Evolutionary conservation across 2,797 vertebrate genomes (phyloP).

Genomic region (Poeciliopsis gracilis): DNA sequence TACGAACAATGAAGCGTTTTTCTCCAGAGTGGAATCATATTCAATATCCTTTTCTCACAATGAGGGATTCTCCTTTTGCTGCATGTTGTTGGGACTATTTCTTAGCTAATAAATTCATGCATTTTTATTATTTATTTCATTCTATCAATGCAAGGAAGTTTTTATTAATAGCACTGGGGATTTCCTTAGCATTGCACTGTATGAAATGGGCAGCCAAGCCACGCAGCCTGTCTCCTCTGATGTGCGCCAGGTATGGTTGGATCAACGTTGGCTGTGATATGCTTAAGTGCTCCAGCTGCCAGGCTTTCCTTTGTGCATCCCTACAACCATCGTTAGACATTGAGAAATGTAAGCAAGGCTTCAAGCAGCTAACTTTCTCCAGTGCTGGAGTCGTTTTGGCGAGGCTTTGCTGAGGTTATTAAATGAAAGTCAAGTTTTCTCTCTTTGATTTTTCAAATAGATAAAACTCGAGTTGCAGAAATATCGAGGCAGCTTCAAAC

Average conservation of each 20-base stretch:
- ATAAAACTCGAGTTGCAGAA: conserved; percentile 87
- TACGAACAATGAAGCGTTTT: conserved; percentile 91
- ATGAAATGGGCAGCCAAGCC: conserved; percentile 94
- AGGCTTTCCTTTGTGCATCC: conserved; percentile 90
- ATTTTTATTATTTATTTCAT: not conserved
- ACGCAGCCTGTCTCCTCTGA: conserved; percentile 84
- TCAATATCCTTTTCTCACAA: conserved; percentile 90
- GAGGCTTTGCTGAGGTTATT: conserved; percentile 14
- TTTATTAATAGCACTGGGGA: not conserved
- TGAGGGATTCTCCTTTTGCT: not conserved
- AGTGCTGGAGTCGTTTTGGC: not conserved
- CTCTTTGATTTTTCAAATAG: conserved; percentile 74
- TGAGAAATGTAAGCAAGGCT: conserved; percentile 84
- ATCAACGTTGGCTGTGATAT: conserved; percentile 88
- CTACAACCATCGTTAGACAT: conserved; percentile 88
- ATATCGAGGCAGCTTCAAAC: conserved; percentile 87
- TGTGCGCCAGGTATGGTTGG: conserved; percentile 94
- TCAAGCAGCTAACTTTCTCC: not conserved
- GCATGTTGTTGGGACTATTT: not conserved
- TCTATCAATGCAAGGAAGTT: not conserved
- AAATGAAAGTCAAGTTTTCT: conserved; percentile 11
- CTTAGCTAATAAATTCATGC: not conserved
- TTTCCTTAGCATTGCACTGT: conserved; percentile 85
- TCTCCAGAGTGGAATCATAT: conserved; percentile 91
- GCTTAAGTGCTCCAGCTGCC: conserved; percentile 93